These are phyloP conservation scores for Catocala sponsa DNA, from an alignment of 2,888 invertebrate species.

Conservation along the genomic window DNA sequence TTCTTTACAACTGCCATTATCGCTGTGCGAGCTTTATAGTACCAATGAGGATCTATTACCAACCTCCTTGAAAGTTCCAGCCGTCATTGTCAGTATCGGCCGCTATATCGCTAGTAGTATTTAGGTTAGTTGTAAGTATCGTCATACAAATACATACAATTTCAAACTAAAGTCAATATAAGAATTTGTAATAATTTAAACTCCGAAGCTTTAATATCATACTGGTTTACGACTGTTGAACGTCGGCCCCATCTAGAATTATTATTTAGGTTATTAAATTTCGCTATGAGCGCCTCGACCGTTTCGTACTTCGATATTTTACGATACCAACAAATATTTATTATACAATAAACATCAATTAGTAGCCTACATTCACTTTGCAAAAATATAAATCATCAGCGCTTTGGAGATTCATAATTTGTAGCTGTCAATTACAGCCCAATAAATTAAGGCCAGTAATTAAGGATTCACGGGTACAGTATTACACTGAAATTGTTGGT, in stretches of 20 bases:
- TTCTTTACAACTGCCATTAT: too few species aligned
- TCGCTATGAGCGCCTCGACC: background rate
- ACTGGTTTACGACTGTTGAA: slow-evolving; percentile 36
- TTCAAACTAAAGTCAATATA: slow-evolving; percentile 17
- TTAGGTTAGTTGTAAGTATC: too few species aligned
- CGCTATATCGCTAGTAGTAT: too few species aligned
- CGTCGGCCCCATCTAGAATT: slow-evolving; percentile 18
- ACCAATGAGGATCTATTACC: too few species aligned
- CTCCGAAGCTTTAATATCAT: slow-evolving; percentile 37
- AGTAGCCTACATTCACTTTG: slow-evolving; percentile 10
- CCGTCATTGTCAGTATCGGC: too few species aligned
- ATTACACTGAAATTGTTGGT: slow-evolving; percentile 4
- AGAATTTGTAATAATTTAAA: slow-evolving; percentile 23
- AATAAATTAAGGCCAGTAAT: slow-evolving; percentile 24
- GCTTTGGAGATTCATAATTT: slow-evolving; percentile 17
- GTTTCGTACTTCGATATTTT: slow-evolving; percentile 17
- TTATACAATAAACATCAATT: slow-evolving; percentile 13
- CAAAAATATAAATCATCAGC: slow-evolving; percentile 28
- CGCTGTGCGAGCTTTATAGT: too few species aligned
- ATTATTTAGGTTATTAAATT: slow-evolving; percentile 48
- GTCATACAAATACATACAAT: background rate
- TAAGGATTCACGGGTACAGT: background rate
- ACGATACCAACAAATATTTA: slow-evolving; percentile 25
- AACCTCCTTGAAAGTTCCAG: too few species aligned
- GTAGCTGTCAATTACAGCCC: slow-evolving; percentile 22